Base-by-base conservation (phyloP, 2,797 vertebrate species). In the Myripristis murdjan region DNA sequence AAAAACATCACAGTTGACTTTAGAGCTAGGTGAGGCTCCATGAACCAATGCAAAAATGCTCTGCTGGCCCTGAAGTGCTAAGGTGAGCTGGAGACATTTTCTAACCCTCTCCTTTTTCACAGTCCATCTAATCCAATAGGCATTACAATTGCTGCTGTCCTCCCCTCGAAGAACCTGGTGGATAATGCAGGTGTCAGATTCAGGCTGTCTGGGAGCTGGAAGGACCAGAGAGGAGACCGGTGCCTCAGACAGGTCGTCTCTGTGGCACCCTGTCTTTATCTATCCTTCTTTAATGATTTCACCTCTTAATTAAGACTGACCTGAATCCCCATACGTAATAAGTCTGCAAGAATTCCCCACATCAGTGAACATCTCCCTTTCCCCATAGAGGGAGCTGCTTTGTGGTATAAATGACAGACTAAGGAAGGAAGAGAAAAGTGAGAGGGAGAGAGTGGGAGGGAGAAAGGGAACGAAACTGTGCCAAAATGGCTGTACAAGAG, bases 241-340 rank as follows among this genome's bases (percentile, higher is more conserved):
- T 52, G 56, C 60, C 33, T 66, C 14, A 22, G 39, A 74, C 53
- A 41, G 73, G 73, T 77, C 74, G 75, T 70, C 56, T 78, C 33
- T 6, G 54, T 59, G 51, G 47, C 51, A 56, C 24, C 53, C 28
- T 64, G 64, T 82, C 82, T 79, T 83, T 81, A 84, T 86, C 79
- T 56, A 73, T 64, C 51, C 66, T 66, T 62, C 14, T 58, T 79
- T 89, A 89, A 91, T 82, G 81, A 91, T 77, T 88, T 81, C 73
- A 87, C 73, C 73, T 75, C 72, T 86, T 92, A 92, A 93, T 93
- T 88, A 93, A 81, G 79, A 83, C 51, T 65, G 87, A 90, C 81
- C 84, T 33, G 48, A 65, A 82, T 75, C 77, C 74, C 71, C 68
- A 55, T n/a, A 57, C 26, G 79, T 79, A 81, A 89, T 87, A 87